Evolutionary conservation across 1,140 invertebrate species (phyloP).

Genomic region (Drosophila seguyi): DNA sequence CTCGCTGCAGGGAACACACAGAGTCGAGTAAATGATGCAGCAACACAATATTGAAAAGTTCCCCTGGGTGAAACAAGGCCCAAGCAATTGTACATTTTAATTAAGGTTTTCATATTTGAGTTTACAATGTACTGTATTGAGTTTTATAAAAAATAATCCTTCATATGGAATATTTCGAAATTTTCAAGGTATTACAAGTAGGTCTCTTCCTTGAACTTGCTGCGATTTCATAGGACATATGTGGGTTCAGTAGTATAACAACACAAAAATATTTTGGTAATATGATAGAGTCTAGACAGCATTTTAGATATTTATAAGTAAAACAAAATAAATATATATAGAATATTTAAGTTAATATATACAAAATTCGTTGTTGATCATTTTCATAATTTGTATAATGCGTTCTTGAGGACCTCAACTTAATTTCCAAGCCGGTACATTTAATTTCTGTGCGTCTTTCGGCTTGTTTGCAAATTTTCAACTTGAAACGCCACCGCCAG

Average conservation of each 20-base stretch:
- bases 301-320: neutral
- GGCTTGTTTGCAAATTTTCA: conserved; percentile 76
- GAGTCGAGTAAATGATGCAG: conserved; percentile 22
- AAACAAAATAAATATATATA: neutral
- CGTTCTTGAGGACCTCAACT: conserved; percentile 11
- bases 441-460: conserved; percentile 58
- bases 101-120: neutral
- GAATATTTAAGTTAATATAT: neutral
- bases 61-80: neutral
- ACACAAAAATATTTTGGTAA: neutral
- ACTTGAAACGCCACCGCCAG: conserved; percentile 69
- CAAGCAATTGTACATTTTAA: conserved; percentile 1
- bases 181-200: neutral
- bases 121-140: neutral
- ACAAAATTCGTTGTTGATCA: neutral
- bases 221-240: neutral
- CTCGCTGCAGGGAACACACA: conserved; percentile 19
- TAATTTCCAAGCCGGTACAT: conserved; percentile 27
- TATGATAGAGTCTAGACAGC: neutral
- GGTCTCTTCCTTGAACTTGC: neutral
- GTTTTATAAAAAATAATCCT: neutral
- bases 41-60: conserved; percentile 28
- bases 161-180: neutral
- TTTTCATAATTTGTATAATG: conserved; percentile 8
- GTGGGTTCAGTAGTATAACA: neutral